Conservation (phyloP, 2,797 vertebrate genomes). For the Trachops cirrhosus region DNA sequence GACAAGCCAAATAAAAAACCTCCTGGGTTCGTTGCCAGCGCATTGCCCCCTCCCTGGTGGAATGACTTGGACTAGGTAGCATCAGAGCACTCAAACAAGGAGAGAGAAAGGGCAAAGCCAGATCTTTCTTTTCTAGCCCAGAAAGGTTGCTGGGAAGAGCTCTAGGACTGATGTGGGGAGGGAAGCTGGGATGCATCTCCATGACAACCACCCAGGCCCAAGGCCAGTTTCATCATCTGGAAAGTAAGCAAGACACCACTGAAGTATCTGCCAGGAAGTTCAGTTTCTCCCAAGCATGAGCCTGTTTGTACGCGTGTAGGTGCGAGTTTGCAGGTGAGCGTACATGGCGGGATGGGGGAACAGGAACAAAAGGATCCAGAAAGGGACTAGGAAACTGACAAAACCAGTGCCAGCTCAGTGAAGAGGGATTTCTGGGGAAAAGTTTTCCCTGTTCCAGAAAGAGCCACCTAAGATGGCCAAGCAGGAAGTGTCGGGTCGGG, state of each 20-base stretch:
- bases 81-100: constrained; percentile 53
- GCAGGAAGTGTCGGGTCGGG: not conserved
- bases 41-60: constrained; percentile 21
- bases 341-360: not conserved
- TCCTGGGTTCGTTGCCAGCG: not conserved
- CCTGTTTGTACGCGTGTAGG: not conserved
- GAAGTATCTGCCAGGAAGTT: constrained; percentile 35
- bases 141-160: constrained; percentile 65
- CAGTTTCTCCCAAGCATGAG: constrained; percentile 47
- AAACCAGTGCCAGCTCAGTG: not conserved
- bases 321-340: not conserved
- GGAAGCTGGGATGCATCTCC: constrained; percentile 77
- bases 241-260: constrained; percentile 64
- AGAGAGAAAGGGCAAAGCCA: constrained; percentile 56
- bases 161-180: constrained; percentile 57
- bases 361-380: not conserved
- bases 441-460: not conserved
- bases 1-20: constrained; percentile 67
- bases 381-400: not conserved
- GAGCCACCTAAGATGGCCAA: not conserved
- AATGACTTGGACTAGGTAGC: constrained; percentile 68
- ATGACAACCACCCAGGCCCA: constrained; percentile 78
- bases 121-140: constrained; percentile 73
- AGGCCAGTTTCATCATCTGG: constrained; percentile 79
- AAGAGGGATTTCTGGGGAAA: not conserved